Conservation (phyloP, 1,140 invertebrate species). For the Nebria ingens region DNA sequence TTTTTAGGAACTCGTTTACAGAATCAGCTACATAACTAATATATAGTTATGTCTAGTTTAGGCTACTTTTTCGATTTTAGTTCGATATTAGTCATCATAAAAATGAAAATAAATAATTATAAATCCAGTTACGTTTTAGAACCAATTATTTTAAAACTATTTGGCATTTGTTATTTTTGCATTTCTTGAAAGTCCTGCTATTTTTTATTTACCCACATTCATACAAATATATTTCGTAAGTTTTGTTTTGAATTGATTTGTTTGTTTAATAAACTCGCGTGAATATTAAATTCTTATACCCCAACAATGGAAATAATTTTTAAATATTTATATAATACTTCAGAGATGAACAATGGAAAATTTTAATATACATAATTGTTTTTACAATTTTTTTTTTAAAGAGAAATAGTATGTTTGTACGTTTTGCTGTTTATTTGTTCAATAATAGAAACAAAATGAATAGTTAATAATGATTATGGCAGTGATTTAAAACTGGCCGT, state of each 20-base stretch:
- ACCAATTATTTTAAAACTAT: no score
- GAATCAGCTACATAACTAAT: no score
- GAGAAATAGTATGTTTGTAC: neutral
- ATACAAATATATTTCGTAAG: neutral
- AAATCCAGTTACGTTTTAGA: no score
- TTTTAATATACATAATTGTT: slow-evolving; percentile 4
- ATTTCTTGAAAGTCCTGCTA: neutral
- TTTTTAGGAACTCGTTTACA: no score
- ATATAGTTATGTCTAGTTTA: no score
- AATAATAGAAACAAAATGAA: neutral
- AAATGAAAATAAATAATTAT: no score
- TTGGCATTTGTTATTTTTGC: no score
- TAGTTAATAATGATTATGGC: slow-evolving; percentile 1
- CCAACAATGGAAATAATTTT: neutral
- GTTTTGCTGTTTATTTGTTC: neutral
- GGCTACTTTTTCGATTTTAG: no score
- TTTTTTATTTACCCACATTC: neutral
- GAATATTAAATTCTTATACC: neutral
- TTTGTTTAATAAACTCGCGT: neutral
- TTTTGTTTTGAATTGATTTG: no score
- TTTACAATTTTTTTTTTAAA: neutral
- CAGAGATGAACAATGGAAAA: neutral
- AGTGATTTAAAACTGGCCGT: neutral
- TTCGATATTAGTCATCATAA: no score
- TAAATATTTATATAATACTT: neutral